phyloP scores from a whole-genome alignment of 2,113 vertebrate genomes.

The Pelusios castaneus region DNA sequence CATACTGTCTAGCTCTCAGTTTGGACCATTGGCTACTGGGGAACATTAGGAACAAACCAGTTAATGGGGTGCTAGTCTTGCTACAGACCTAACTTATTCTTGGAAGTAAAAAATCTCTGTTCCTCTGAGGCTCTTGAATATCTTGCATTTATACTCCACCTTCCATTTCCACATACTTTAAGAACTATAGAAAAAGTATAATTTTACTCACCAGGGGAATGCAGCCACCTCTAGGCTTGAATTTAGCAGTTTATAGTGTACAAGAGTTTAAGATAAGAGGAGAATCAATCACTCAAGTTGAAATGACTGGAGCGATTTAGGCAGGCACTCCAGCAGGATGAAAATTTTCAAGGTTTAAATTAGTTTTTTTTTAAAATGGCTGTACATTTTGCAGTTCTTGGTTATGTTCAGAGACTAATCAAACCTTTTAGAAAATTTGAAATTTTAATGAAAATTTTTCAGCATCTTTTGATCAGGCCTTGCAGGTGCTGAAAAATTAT shows the following conservation, averaged over 20 bases:
- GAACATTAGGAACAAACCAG: neutral
- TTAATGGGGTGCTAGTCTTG: neutral
- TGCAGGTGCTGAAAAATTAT: neutral
- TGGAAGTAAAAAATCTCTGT: neutral
- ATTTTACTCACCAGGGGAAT: neutral
- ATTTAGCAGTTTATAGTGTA: neutral
- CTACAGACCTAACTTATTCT: neutral
- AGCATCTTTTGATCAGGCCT: neutral
- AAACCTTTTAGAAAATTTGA: neutral
- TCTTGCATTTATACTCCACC: neutral
- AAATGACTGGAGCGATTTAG: neutral
- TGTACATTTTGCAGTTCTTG: accelerated
- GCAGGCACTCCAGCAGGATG: neutral
- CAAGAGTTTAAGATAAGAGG: neutral
- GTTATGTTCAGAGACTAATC: neutral
- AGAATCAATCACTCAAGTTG: neutral
- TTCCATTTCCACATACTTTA: neutral
- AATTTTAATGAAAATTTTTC: neutral
- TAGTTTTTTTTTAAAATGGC: neutral
- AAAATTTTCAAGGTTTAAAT: neutral
- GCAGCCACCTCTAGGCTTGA: neutral
- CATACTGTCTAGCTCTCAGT: neutral
- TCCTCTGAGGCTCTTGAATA: neutral
- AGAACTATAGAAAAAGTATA: neutral
- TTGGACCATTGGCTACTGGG: neutral